Evolutionary conservation across 2,113 vertebrate genomes (phyloP).

Genomic region (Nothoprocta perdicaria): DNA sequence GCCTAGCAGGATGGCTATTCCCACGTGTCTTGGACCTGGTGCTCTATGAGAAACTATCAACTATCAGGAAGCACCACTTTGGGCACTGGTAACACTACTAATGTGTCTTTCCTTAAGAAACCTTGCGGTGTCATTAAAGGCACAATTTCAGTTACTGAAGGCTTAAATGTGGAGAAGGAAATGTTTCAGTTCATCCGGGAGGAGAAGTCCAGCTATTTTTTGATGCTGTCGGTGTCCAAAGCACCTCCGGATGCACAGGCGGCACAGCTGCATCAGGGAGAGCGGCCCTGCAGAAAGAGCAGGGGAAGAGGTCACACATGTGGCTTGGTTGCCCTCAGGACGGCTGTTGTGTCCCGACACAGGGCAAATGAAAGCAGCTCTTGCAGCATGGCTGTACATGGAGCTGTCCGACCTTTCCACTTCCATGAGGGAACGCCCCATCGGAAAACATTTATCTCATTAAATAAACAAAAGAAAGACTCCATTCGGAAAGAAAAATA

Average conservation of each 20-base stretch:
- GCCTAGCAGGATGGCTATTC: accelerated
- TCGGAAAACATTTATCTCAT: not conserved
- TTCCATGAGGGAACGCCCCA: not conserved
- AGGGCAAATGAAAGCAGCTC: not conserved
- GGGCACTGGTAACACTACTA: not conserved
- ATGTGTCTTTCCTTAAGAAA: not conserved
- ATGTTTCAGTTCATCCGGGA: slow-evolving; percentile 81
- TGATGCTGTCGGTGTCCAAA: slow-evolving; percentile 80
- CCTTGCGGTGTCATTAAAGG: slow-evolving; percentile 20
- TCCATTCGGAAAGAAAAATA: not conserved
- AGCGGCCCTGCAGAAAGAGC: slow-evolving; percentile 76
- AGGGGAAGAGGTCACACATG: slow-evolving; percentile 12
- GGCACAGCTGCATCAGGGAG: slow-evolving; percentile 85
- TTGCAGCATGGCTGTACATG: not conserved
- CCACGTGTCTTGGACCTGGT: not conserved
- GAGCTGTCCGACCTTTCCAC: not conserved
- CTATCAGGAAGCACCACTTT: not conserved
- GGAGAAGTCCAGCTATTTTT: slow-evolving; percentile 75
- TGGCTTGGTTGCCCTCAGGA: not conserved
- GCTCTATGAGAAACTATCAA: not conserved
- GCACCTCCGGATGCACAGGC: slow-evolving; percentile 82
- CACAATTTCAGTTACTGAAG: not conserved
- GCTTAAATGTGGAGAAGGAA: slow-evolving; percentile 83
- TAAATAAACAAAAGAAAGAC: not conserved
- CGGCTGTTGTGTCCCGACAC: accelerated